A percentile compares a stretch with the other conserved stretches of the same genome.
phyloP scores from a whole-genome alignment of 2,113 vertebrate species.

The Ceyx margarethae region DNA sequence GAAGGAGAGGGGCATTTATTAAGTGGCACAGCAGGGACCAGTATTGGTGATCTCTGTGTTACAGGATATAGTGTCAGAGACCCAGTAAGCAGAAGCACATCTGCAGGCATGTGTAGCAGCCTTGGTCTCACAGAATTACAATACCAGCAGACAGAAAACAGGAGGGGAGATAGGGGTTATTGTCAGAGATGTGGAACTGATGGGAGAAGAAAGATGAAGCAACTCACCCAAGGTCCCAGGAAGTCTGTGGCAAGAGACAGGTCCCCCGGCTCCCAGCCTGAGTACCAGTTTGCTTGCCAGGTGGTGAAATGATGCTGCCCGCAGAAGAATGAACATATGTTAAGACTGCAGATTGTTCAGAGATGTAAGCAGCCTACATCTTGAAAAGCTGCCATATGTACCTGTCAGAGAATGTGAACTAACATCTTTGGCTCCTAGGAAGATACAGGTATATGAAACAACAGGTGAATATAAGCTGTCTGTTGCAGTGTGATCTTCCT shows the following conservation, averaged over 20 bases:
- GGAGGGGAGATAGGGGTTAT: background rate
- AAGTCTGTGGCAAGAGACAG: background rate
- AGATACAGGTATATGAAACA: background rate
- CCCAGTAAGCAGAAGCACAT: background rate
- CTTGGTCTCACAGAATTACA: background rate
- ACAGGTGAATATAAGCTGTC: background rate
- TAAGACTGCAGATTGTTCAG: background rate
- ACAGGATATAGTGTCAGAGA: background rate
- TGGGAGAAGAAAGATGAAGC: background rate
- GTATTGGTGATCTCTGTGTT: background rate
- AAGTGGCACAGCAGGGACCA: background rate
- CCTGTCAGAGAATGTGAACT: background rate
- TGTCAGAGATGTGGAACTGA: background rate
- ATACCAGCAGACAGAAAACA: background rate
- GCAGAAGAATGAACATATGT: background rate
- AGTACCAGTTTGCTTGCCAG: background rate
- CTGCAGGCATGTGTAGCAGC: background rate
- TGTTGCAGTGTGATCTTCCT: background rate
- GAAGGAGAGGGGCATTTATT: background rate
- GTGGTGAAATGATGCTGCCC: background rate
- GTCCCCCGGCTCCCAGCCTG: background rate
- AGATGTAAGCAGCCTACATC: background rate
- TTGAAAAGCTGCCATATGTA: background rate
- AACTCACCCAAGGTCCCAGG: background rate
- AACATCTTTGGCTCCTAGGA: background rate